A percentile compares a stretch with the other conserved stretches of the same genome.
Conservation (phyloP, 2,888 invertebrate species). For the Orthosia gracilis region DNA sequence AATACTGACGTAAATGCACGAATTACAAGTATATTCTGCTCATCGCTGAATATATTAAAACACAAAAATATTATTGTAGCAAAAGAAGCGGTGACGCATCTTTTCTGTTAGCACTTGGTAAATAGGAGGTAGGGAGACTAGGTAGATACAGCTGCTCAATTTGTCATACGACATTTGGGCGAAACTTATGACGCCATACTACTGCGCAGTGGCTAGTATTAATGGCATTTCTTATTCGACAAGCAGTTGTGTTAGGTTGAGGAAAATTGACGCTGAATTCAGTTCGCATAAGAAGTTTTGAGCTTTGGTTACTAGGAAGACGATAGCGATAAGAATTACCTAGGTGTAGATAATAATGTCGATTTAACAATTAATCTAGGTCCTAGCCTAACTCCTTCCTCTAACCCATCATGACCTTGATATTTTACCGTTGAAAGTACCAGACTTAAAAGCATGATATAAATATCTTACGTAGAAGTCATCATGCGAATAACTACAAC, state of each 20-base stretch:
- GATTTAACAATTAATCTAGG: neutral
- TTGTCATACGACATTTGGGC: neutral
- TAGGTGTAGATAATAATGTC: neutral
- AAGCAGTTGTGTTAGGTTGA: neutral
- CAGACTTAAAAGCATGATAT: slow-evolving; percentile 11
- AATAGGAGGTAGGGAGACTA: neutral
- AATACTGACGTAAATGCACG: slow-evolving; percentile 19
- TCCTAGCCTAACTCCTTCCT: neutral
- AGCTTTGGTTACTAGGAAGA: too few species aligned
- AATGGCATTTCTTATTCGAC: neutral
- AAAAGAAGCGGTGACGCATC: slow-evolving; percentile 32
- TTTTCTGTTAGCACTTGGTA: slow-evolving; percentile 8
- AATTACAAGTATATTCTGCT: slow-evolving; percentile 10
- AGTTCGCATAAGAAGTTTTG: too few species aligned
- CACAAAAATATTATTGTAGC: neutral
- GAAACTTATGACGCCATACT: neutral
- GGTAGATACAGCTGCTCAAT: slow-evolving; percentile 12
- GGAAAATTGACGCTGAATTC: neutral
- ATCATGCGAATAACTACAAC: slow-evolving; percentile 26
- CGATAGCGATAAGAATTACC: too few species aligned
- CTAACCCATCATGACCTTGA: slow-evolving; percentile 10
- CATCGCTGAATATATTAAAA: slow-evolving; percentile 48
- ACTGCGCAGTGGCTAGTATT: slow-evolving; percentile 9
- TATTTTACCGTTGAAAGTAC: slow-evolving; percentile 36
- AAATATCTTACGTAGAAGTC: slow-evolving; percentile 29